Evolutionary conservation across 2,888 invertebrate species (phyloP).

Genomic region (Eumacrocentrus americanus): DNA sequence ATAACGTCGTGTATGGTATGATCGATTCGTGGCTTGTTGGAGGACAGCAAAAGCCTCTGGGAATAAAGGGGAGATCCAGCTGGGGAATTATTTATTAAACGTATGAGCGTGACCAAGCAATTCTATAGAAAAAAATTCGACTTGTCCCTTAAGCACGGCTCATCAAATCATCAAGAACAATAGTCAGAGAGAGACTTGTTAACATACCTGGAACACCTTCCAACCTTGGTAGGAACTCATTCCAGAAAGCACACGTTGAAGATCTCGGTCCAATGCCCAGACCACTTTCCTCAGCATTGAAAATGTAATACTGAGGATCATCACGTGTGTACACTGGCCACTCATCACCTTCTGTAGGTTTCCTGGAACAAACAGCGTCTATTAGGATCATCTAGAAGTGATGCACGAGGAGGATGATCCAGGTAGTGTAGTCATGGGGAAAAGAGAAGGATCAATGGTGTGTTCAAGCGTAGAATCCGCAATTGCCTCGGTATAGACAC

Average conservation of each 20-base stretch:
- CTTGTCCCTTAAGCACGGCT: background rate
- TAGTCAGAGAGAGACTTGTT: background rate
- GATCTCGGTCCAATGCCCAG: constrained; percentile 77
- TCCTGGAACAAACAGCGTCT: constrained; percentile 52
- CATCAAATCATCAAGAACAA: background rate
- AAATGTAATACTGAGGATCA: constrained; percentile 87
- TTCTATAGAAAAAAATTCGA: background rate
- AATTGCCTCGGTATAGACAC: background rate
- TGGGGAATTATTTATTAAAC: background rate
- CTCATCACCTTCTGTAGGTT: constrained; percentile 68
- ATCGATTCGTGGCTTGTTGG: background rate
- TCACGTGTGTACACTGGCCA: constrained; percentile 89
- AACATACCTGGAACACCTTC: constrained; percentile 72
- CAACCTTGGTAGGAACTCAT: constrained; percentile 90
- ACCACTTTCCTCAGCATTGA: constrained; percentile 80
- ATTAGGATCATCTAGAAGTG: too few species aligned
- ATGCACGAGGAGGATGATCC: background rate
- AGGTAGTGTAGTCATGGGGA: background rate
- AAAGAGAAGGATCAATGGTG: background rate
- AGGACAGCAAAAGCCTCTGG: background rate
- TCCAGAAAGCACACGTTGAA: constrained; percentile 95
- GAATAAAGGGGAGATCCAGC: background rate
- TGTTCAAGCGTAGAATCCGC: background rate
- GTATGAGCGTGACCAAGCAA: background rate
- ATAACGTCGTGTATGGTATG: background rate